phyloP scores from a whole-genome alignment of 2,888 invertebrate genomes.

The Ennomos quercinarius region DNA sequence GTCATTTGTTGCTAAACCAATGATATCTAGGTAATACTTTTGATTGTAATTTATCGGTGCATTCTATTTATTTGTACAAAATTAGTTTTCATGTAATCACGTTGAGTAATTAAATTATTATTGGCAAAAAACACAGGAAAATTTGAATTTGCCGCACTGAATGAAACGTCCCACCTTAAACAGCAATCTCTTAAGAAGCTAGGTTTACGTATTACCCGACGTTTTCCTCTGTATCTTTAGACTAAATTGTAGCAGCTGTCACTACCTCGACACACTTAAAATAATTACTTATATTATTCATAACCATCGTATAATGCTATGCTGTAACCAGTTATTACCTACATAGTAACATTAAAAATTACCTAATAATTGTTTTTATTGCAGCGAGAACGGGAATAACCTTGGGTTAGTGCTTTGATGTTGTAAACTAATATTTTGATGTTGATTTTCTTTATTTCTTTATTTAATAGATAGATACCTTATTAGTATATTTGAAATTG shows the following conservation, averaged over 20 bases:
- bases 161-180: too few relatives aligned
- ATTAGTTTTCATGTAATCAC: too few relatives aligned
- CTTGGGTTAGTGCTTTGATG: slow-evolving; percentile 16
- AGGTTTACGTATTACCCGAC: slow-evolving; percentile 15
- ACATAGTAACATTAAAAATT: slow-evolving; percentile 30
- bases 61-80: too few relatives aligned
- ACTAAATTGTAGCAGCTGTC: slow-evolving; percentile 39
- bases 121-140: too few relatives aligned
- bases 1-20: too few relatives aligned
- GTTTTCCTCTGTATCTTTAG: slow-evolving; percentile 37
- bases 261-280: slow-evolving; percentile 57
- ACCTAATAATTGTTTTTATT: slow-evolving; percentile 32
- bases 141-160: too few relatives aligned
- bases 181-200: background rate
- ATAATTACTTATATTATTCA: slow-evolving; percentile 44
- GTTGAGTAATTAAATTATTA: too few relatives aligned
- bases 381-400: slow-evolving; percentile 25
- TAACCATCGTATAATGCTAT: slow-evolving; percentile 43
- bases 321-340: slow-evolving; percentile 34
- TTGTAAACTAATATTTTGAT: slow-evolving; percentile 5
- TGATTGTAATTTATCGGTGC: too few relatives aligned
- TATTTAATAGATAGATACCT: background rate
- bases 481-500: background rate
- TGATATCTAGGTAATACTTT: too few relatives aligned
- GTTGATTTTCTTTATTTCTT: slow-evolving; percentile 1